Percentiles rank a stretch among this genome's conserved stretches.
These are phyloP conservation scores for Drosophila helvetica DNA, from an alignment of 2,888 invertebrate genomes.

Conservation along the genomic window DNA sequence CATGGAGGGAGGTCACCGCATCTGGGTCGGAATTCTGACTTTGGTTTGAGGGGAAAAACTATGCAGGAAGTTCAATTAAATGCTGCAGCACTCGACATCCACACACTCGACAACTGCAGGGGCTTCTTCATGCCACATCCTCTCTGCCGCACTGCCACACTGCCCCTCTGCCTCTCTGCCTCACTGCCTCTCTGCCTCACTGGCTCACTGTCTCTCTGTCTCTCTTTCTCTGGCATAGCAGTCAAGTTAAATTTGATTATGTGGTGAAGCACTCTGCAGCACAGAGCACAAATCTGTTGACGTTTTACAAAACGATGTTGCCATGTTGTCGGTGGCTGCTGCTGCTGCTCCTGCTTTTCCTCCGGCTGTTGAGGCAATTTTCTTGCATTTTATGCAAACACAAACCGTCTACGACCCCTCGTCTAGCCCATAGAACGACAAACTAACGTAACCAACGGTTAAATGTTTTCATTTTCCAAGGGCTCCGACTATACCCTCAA, in stretches of 20 bases:
- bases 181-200: no score
- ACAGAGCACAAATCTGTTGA: constrained; percentile 56
- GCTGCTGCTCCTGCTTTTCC: constrained; percentile 1
- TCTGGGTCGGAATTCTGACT: not conserved
- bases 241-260: constrained; percentile 73
- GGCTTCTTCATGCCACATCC: constrained; percentile 8
- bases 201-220: no score
- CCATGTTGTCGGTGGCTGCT: constrained; percentile 26
- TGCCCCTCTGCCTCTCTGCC: no score
- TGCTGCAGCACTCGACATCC: constrained; percentile 23
- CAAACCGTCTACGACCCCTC: constrained; percentile 28
- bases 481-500: constrained; percentile 39
- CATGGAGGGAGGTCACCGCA: not conserved
- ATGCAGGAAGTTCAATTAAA: constrained; percentile 61
- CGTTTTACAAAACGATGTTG: constrained; percentile 52
- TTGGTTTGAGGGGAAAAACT: constrained; percentile 10
- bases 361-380: constrained; percentile 61
- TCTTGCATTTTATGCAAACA: constrained; percentile 67
- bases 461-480: constrained; percentile 74
- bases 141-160: no score
- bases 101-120: constrained; percentile 13
- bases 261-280: constrained; percentile 37
- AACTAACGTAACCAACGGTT: constrained; percentile 56
- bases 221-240: constrained; percentile 22
- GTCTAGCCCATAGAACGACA: constrained; percentile 19